Evolutionary conservation across 2,113 vertebrate species (phyloP).

Genomic region (Crotophaga sulcirostris): DNA sequence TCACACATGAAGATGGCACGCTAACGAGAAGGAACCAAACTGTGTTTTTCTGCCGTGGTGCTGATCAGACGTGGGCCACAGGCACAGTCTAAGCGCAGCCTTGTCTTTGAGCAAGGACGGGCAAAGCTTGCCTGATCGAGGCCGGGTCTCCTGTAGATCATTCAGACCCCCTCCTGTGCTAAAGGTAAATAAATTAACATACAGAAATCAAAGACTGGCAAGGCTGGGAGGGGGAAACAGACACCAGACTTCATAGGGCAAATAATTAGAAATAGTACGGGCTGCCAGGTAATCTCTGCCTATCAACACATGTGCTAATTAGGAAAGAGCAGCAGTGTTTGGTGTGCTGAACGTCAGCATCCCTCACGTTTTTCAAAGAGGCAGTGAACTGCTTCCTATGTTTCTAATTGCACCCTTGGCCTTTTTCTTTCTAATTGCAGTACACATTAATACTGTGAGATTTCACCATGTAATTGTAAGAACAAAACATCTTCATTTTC

Average conservation of each 20-base stretch:
- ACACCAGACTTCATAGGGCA: background rate
- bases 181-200: background rate
- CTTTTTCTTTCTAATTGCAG: conserved; percentile 17
- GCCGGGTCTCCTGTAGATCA: background rate
- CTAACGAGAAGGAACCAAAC: background rate
- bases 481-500: background rate
- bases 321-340: background rate
- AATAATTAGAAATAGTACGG: background rate
- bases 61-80: background rate
- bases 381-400: background rate
- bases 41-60: background rate
- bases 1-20: rapidly evolving
- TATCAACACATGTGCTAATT: background rate
- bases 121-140: background rate
- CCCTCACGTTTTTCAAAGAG: background rate
- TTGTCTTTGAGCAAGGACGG: background rate
- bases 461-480: background rate
- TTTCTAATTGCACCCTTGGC: background rate
- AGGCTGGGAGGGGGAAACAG: background rate
- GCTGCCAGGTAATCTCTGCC: background rate
- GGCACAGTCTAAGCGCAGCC: background rate
- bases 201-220: background rate
- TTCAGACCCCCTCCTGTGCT: background rate
- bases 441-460: background rate
- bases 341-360: background rate